phyloP scores from a whole-genome alignment of 2,888 invertebrate genomes.

The Rutpela maculata region DNA sequence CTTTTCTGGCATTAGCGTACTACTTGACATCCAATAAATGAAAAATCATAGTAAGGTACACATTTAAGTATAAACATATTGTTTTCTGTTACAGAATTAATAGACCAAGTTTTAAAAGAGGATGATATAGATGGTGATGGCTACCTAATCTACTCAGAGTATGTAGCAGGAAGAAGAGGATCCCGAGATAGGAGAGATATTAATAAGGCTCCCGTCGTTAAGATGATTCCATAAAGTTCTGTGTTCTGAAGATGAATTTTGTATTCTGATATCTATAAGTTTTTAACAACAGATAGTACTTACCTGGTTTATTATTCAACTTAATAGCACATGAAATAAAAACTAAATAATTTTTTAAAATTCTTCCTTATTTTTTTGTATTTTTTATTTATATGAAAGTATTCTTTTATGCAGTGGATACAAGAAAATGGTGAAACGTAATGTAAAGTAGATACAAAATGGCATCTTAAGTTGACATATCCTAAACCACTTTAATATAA shows the following conservation, averaged over 20 bases:
- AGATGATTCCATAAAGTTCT: background rate
- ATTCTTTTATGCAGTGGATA: too few relatives aligned
- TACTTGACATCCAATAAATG: too few relatives aligned
- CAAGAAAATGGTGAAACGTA: too few relatives aligned
- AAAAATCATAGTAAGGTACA: too few relatives aligned
- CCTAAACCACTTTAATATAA: too few relatives aligned
- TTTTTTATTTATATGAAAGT: too few relatives aligned
- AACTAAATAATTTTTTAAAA: too few relatives aligned
- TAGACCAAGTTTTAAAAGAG: constrained; percentile 88
- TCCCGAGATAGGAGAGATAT: constrained; percentile 39
- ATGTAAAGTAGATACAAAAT: too few relatives aligned
- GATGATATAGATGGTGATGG: constrained; percentile 93
- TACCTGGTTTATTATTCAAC: background rate
- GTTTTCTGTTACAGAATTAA: constrained; percentile 79
- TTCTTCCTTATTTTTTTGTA: too few relatives aligned
- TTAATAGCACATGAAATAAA: background rate
- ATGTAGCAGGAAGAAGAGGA: constrained; percentile 73
- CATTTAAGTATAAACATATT: background rate
- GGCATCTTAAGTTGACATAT: too few relatives aligned
- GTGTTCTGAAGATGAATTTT: background rate
- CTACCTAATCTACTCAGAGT: constrained; percentile 90
- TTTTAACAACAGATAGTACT: background rate
- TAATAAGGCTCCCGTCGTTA: background rate
- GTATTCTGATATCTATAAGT: constrained; percentile 4
- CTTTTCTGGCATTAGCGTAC: too few relatives aligned